A percentile compares a stretch with the other conserved stretches of the same genome.
Conservation (phyloP, 2,797 vertebrate genomes). For the Columba guinea region DNA sequence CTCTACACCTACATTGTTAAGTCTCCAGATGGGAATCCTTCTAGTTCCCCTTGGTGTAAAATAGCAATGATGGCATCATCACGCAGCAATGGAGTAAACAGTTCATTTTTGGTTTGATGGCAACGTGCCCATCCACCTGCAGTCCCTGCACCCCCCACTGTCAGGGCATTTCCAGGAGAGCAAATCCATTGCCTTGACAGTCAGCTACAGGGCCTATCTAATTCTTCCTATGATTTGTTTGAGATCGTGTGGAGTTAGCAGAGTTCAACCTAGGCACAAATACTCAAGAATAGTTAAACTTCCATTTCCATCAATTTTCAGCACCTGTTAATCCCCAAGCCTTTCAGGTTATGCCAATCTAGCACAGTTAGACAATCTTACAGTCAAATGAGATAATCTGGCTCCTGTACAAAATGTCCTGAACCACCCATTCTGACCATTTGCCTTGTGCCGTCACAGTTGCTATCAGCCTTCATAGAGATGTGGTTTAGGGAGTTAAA, state of each 20-base stretch:
- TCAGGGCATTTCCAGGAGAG: background rate
- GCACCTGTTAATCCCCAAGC: background rate
- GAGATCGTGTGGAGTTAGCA: background rate
- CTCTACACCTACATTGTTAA: background rate
- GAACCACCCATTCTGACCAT: background rate
- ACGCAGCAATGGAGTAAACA: background rate
- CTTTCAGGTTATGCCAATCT: background rate
- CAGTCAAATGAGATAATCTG: background rate
- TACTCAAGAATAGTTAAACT: background rate
- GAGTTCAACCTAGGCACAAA: background rate
- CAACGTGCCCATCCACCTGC: background rate
- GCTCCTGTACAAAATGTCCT: background rate
- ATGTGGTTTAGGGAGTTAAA: background rate
- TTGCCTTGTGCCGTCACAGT: background rate
- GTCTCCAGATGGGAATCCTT: background rate
- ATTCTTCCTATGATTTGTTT: background rate
- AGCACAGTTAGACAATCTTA: background rate
- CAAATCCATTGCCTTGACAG: background rate
- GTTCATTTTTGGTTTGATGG: background rate
- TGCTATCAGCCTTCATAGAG: background rate
- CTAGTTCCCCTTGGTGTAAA: background rate
- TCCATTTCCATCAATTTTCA: background rate
- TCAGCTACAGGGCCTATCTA: too few species aligned
- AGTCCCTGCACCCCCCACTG: background rate
- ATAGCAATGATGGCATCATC: background rate